These are phyloP conservation scores for Serranus cabrilla DNA, from an alignment of 2,797 vertebrate genomes.

Conservation along the genomic window DNA sequence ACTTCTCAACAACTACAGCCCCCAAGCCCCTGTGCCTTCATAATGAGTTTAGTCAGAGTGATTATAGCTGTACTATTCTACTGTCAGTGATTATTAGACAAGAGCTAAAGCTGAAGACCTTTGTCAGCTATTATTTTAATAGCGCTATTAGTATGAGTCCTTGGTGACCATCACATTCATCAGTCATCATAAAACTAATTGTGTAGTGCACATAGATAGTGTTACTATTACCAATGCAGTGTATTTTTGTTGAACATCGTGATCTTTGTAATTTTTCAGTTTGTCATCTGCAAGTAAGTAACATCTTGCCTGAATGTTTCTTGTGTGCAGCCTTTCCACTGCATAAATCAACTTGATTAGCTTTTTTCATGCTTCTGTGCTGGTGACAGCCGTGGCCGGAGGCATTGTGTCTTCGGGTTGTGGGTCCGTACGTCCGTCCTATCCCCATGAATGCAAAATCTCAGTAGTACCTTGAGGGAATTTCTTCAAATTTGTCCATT, in stretches of 20 bases:
- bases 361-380: too few relatives aligned
- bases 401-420: too few relatives aligned
- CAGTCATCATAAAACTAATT: slow-evolving; percentile 67
- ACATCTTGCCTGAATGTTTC: slow-evolving; percentile 25
- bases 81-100: slow-evolving; percentile 78
- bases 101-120: slow-evolving; percentile 65
- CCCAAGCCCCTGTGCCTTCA: slow-evolving; percentile 66
- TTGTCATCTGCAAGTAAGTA: neutral
- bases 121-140: slow-evolving; percentile 81
- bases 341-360: too few relatives aligned
- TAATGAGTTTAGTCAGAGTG: slow-evolving; percentile 77
- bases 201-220: slow-evolving; percentile 37
- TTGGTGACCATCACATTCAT: slow-evolving; percentile 69
- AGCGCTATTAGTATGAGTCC: slow-evolving; percentile 74
- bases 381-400: too few relatives aligned
- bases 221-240: slow-evolving; percentile 25
- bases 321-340: too few relatives aligned
- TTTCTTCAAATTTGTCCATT: too few relatives aligned
- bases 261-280: slow-evolving; percentile 15
- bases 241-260: slow-evolving; percentile 23
- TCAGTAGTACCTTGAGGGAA: too few relatives aligned
- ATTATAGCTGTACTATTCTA: slow-evolving; percentile 71
- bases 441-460: too few relatives aligned
- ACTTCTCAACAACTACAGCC: slow-evolving; percentile 63
- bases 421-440: too few relatives aligned